Evolutionary conservation across 1,140 invertebrate genomes (phyloP).

Genomic region (Bombus picipes): DNA sequence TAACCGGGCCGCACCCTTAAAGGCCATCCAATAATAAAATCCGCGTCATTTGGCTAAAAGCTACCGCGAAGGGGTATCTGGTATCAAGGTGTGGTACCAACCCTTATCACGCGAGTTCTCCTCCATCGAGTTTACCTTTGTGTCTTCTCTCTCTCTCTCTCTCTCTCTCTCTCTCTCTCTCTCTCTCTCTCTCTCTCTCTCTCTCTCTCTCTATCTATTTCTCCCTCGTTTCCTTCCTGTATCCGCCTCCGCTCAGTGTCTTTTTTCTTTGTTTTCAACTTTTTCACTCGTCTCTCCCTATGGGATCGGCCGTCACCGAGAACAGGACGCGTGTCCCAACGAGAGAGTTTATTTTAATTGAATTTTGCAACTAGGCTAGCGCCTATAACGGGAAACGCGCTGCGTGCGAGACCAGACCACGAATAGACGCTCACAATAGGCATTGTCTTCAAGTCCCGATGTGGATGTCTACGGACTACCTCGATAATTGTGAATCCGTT

Average conservation of each 20-base stretch:
- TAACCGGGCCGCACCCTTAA: slow-evolving; percentile 68
- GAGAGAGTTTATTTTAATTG: slow-evolving; percentile 78
- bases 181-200: neutral
- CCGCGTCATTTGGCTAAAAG: slow-evolving; percentile 81
- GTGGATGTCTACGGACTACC: slow-evolving; percentile 23
- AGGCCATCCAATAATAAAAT: slow-evolving; percentile 78
- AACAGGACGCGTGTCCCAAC: slow-evolving; percentile 25
- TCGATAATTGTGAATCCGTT: slow-evolving; percentile 54
- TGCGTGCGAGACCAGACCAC: slow-evolving; percentile 64
- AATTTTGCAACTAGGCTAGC: slow-evolving; percentile 80
- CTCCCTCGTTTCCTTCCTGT: slow-evolving; percentile 9
- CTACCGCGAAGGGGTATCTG: slow-evolving; percentile 72
- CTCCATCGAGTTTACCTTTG: slow-evolving; percentile 11
- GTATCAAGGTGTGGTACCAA: slow-evolving; percentile 77
- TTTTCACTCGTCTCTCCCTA: neutral
- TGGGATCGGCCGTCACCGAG: slow-evolving; percentile 17
- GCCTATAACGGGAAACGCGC: slow-evolving; percentile 74
- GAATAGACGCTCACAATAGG: slow-evolving; percentile 72
- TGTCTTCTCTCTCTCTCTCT: neutral
- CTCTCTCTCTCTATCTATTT: neutral
- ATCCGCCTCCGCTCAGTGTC: too few relatives aligned
- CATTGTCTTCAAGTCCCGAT: slow-evolving; percentile 68
- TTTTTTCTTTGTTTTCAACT: neutral
- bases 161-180: neutral
- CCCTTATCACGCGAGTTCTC: slow-evolving; percentile 78